Evolutionary conservation across 2,797 vertebrate genomes (phyloP).

Genomic region (Sphenodon punctatus): DNA sequence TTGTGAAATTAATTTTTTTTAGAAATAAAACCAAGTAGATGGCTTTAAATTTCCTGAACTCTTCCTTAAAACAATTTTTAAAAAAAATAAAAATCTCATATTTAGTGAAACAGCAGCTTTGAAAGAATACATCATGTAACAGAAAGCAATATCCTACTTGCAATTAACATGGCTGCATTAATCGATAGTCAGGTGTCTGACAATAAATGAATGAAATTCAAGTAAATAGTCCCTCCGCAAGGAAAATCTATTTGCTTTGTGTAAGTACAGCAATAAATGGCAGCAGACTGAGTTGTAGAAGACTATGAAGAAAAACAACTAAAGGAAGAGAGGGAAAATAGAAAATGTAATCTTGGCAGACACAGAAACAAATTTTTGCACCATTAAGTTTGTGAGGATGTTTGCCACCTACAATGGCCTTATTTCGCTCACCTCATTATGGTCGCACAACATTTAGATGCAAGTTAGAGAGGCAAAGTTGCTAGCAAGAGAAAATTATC

Average conservation of each 20-base stretch:
- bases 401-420: conserved; percentile 27
- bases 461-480: conserved; percentile 41
- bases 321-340: conserved; percentile 13
- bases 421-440: conserved; percentile 37
- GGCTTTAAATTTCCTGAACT: too few relatives aligned
- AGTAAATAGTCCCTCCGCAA: background rate
- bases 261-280: conserved; percentile 32
- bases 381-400: background rate
- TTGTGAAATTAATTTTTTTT: too few relatives aligned
- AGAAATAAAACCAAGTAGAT: too few relatives aligned
- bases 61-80: too few relatives aligned
- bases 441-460: conserved; percentile 15
- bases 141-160: background rate
- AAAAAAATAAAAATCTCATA: too few relatives aligned
- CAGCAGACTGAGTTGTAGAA: conserved; percentile 26
- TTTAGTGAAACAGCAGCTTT: background rate
- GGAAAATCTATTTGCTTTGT: conserved; percentile 44
- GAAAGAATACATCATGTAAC: conserved; percentile 25
- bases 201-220: conserved; percentile 7
- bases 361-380: conserved; percentile 51
- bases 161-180: background rate
- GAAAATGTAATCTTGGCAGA: background rate
- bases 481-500: conserved; percentile 22
- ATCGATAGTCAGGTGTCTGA: background rate
- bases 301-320: background rate